Conservation (phyloP, 1,140 invertebrate genomes). For the Ruditapes philippinarum region DNA sequence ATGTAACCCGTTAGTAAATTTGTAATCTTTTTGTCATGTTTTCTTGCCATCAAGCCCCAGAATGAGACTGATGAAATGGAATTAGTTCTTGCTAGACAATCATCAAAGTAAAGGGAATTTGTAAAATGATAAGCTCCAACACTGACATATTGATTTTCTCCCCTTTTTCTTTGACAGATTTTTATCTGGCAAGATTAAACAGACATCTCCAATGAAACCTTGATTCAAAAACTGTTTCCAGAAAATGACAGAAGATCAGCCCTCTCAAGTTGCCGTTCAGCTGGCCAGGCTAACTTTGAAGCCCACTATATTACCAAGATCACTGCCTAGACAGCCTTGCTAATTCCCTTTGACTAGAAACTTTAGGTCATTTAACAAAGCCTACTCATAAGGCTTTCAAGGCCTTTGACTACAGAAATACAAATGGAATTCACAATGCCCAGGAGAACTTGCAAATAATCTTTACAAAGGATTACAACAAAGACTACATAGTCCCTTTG, state of each 20-base stretch:
- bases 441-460: not conserved
- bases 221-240: not conserved
- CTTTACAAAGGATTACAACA: slow-evolving; percentile 25
- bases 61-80: not conserved
- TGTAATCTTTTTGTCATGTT: not conserved
- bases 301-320: slow-evolving; percentile 17
- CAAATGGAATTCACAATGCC: not conserved
- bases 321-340: slow-evolving; percentile 30
- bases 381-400: slow-evolving; percentile 5
- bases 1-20: not conserved
- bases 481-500: slow-evolving; percentile 14
- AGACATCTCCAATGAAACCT: slow-evolving; percentile 33
- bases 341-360: slow-evolving; percentile 57
- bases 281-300: slow-evolving; percentile 26
- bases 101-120: slow-evolving; percentile 23
- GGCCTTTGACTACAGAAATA: slow-evolving; percentile 13
- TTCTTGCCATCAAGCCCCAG: not conserved
- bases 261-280: slow-evolving; percentile 1
- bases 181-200: slow-evolving; percentile 39
- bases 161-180: slow-evolving; percentile 29
- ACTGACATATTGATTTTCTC: slow-evolving; percentile 21
- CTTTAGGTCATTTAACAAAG: slow-evolving; percentile 46
- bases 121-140: slow-evolving; percentile 19
- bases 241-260: slow-evolving; percentile 23
- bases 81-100: slow-evolving; percentile 4